Evolutionary conservation across 2,888 invertebrate genomes (phyloP), one percentile per base, ranked within the genome.

Genomic region (Lithophane semibrunnea): DNA sequence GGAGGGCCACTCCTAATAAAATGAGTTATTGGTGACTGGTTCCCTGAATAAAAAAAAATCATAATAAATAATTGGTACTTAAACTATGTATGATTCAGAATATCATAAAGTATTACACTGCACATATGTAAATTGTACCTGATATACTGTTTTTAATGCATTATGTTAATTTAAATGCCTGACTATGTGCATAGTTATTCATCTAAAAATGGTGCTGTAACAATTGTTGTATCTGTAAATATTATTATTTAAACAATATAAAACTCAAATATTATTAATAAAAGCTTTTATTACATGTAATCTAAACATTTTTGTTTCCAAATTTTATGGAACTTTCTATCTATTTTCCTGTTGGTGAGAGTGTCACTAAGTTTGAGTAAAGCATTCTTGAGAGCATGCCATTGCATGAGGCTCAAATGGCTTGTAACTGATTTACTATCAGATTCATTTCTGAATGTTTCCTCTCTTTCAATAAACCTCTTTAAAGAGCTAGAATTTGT

Each of bases 361-460:
- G 88, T 82, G 12, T 92, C 86, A 75, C 91, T 89, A 18, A 96
- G 88, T 88, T 94, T 94, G 5, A 91, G 80, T 24, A 96, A 82
- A 60, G 93, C 91, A 44, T 91, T 94, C 90, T 94, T 97, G 21
- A 97, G 89, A 67, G 96, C 93, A 88, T 97, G 97, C 97, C 97
- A 97, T 80, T 97, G 97, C 94, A 97, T 96, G 74, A 97, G 96
- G 83, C 97, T 96, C 58, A 97, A 91, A 84, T 97, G 95, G 16
- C 81, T 90, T 47, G 96, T 95, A 56, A 96, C 86, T 29, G 96
- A 94, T 66, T 89, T 84, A 2, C 84, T 79, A 75, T 91, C 91
- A n/a, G 90, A 84, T 78, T 92, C 89, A 91, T 90, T 94, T 90
- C 95, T 94, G 54, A 90, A 93, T 8, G 72, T 80, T 83, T 96